Conservation (phyloP, 2,888 invertebrate genomes). For the Tenodera sinensis region DNA sequence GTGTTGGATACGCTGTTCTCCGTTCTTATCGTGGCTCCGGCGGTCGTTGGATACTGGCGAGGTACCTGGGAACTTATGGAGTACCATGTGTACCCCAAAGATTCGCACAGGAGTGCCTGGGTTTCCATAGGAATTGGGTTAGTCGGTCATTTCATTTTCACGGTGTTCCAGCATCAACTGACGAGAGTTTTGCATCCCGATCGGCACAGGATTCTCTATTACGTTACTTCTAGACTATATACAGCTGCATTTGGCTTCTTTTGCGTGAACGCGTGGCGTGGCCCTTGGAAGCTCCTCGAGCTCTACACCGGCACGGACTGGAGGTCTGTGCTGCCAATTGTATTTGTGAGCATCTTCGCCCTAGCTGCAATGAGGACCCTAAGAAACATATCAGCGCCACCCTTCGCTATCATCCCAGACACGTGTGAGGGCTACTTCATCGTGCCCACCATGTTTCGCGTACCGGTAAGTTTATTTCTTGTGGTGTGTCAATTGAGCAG, state of each 20-base stretch:
- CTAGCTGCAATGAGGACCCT: constrained; percentile 66
- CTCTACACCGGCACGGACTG: constrained; percentile 59
- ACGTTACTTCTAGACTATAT: constrained; percentile 67
- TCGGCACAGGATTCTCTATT: constrained; percentile 63
- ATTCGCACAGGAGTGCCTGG: constrained; percentile 58
- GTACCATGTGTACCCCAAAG: constrained; percentile 62
- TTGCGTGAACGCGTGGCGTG: constrained; percentile 86
- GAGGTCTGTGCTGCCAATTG: constrained; percentile 59
- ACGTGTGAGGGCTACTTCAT: constrained; percentile 74
- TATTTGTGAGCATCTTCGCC: constrained; percentile 62
- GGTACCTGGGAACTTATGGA: constrained; percentile 81
- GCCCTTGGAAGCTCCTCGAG: constrained; percentile 75
- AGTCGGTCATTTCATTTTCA: constrained; percentile 65
- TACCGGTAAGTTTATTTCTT: constrained; percentile 59
- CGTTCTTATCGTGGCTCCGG: constrained; percentile 69
- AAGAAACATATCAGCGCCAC: constrained; percentile 78
- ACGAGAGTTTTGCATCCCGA: constrained; percentile 59
- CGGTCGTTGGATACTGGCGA: constrained; percentile 83
- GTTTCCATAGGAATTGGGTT: constrained; percentile 68
- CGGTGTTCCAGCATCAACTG: constrained; percentile 62
- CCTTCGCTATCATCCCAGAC: constrained; percentile 74
- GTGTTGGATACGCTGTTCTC: constrained; percentile 70
- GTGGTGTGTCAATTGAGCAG: not conserved
- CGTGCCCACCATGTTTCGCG: constrained; percentile 80
- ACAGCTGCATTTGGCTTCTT: constrained; percentile 72